Evolutionary conservation across 2,113 vertebrate species (phyloP), one percentile per base, ranked within the genome.

Genomic region (Emydura subglobosa): DNA sequence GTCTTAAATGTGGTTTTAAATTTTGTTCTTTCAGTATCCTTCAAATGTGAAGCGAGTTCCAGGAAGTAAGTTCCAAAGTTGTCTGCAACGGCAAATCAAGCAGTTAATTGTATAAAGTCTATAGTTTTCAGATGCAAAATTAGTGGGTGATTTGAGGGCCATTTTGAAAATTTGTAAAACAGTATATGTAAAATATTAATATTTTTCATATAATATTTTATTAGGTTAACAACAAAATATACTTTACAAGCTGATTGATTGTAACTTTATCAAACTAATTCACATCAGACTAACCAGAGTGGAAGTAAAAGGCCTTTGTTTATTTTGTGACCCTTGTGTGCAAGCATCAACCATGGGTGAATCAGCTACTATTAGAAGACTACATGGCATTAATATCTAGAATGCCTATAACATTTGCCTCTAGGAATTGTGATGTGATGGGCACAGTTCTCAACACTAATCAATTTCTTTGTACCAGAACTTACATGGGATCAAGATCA

Each of bases 241-340:
- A 79, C 50, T 74, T 84, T 44, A 44, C 68, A 31, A n/a, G 12
- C 51, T 81, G 19, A 0, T 0, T 79, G 31, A 0, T 0, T 79
- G 31, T 76, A 84, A 78, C 3, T 24, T 61, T 72, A 21, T 16
- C 3, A 14, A 44, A 24, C 29, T 6, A 21, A 68, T 83, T 65
- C 16, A 39, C 5, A 10, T 83, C 22, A 5, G 16, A 12, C 14
- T 65, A 65, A 16, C 61, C 31, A 65, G 8, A 24, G 21, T 55
- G 54, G 54, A 55, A 55, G 54, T 55, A 55, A 55, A 55, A 27
- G 31, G 31, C 31, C 42, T 11, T 82, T 14, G 6, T 22, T 31
- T n/a, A 8, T 31, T 51, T 34, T 34, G 16, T 61, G 49, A 42
- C 44, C 81, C 5, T 31, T 72, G 25, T 5, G 1, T 11, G 17